phyloP scores from a whole-genome alignment of 2,113 vertebrate species.

The Microcebus tavaratra region DNA sequence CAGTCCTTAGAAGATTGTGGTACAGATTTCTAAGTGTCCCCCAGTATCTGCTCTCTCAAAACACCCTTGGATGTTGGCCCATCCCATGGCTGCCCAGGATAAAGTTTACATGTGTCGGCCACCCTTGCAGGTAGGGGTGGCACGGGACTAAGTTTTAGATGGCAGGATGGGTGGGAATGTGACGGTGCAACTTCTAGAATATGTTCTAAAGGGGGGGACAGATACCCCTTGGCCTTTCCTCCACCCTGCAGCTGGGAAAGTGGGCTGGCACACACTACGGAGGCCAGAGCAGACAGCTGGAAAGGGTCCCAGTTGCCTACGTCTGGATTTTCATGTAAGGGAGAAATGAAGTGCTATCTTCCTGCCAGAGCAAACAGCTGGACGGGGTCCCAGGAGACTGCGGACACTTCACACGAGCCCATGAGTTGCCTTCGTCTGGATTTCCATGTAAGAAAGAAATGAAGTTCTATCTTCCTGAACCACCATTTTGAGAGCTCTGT shows the following conservation, averaged over 20 bases:
- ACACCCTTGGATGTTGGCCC: background rate
- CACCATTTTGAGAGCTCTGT: background rate
- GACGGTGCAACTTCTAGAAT: background rate
- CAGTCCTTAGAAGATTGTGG: background rate
- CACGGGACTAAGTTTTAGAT: background rate
- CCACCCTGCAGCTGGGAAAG: background rate
- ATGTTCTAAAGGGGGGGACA: background rate
- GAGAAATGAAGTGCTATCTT: background rate
- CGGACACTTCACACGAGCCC: background rate
- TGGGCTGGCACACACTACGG: background rate
- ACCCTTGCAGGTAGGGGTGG: background rate
- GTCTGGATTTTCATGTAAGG: background rate
- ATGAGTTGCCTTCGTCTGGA: background rate
- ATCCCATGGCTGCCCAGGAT: background rate
- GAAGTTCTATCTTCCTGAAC: background rate
- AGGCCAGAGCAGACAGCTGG: background rate
- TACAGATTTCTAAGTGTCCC: background rate
- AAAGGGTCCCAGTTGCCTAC: background rate
- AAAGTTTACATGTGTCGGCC: background rate
- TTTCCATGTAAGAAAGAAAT: background rate
- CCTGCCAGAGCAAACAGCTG: too few species aligned
- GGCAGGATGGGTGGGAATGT: background rate
- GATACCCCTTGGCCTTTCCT: background rate
- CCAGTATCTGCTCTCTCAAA: background rate
- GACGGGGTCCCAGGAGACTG: background rate